Evolutionary conservation across 2,113 vertebrate genomes (phyloP).

Genomic region (Ictalurus furcatus): DNA sequence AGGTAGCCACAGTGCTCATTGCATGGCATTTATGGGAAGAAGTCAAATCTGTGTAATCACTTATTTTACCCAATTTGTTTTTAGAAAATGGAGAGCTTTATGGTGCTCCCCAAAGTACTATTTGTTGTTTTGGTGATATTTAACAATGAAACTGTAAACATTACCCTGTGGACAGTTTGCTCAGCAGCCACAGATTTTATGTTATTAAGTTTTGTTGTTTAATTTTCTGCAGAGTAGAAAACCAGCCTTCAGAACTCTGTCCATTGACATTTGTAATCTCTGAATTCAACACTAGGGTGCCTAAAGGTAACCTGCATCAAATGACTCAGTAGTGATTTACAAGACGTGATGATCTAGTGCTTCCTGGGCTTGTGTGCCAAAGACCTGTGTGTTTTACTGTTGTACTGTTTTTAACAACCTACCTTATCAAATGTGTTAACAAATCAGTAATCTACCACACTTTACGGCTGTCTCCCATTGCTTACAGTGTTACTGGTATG

Average conservation of each 20-base stretch:
- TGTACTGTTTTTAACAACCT: background rate
- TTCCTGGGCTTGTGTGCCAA: background rate
- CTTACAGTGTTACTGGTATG: background rate
- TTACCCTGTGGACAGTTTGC: background rate
- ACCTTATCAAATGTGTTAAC: background rate
- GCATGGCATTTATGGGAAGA: background rate
- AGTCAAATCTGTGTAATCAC: background rate
- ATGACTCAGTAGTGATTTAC: background rate
- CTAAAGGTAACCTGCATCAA: background rate
- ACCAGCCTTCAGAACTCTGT: background rate
- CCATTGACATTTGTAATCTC: background rate
- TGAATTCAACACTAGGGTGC: background rate
- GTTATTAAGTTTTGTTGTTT: background rate
- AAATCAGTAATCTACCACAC: background rate
- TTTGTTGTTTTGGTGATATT: background rate
- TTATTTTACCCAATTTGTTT: background rate
- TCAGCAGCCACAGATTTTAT: constrained; percentile 2
- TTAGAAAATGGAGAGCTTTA: background rate
- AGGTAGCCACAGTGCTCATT: background rate
- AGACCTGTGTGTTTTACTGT: background rate
- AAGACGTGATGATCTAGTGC: background rate
- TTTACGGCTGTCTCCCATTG: background rate
- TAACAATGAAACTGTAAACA: background rate
- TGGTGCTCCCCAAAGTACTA: background rate
- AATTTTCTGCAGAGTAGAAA: background rate